phyloP scores from a whole-genome alignment of 2,888 invertebrate species.

The Caenorhabditis sp. region DNA sequence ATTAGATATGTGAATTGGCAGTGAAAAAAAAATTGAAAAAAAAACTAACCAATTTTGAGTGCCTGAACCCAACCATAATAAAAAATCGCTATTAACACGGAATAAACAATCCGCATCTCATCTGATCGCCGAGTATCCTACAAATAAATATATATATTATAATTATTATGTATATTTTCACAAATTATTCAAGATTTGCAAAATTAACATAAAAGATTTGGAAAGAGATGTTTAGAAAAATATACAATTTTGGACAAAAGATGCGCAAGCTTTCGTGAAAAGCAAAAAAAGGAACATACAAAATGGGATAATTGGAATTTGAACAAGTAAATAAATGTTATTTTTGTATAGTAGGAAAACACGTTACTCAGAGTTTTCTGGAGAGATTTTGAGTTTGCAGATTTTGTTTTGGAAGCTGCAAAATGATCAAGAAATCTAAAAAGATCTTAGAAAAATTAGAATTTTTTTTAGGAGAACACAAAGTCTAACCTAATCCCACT shows the following conservation, averaged over 20 bases:
- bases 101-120: constrained; percentile 41
- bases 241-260: neutral
- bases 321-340: neutral
- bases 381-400: no score
- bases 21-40: neutral
- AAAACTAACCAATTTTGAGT: neutral
- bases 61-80: neutral
- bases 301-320: neutral
- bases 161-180: neutral
- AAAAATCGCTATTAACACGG: constrained; percentile 6
- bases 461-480: no score
- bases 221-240: neutral
- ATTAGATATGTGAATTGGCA: constrained; percentile 1
- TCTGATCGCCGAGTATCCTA: constrained; percentile 25
- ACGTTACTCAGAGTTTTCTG: no score
- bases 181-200: no score
- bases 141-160: neutral
- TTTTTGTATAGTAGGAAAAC: neutral
- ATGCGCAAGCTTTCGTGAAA: neutral
- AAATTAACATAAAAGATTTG: neutral
- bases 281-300: neutral
- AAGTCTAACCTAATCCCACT: no score
- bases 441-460: no score
- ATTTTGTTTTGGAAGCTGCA: no score
- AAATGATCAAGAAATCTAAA: no score